Evolutionary conservation across 2,888 invertebrate species (phyloP).

Genomic region (Calliopum simillimum): DNA sequence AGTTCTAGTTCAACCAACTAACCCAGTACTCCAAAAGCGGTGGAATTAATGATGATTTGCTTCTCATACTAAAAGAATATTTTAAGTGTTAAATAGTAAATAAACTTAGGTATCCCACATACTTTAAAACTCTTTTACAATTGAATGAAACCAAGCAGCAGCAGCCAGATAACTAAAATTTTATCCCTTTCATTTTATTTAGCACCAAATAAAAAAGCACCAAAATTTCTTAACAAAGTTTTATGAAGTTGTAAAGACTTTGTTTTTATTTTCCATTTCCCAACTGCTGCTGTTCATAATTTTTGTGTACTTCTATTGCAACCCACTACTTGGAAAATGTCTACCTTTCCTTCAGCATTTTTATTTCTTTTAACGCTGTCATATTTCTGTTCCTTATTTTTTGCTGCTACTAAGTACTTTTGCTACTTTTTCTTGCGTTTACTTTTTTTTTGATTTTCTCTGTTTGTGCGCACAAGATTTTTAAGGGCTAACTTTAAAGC

Average conservation of each 20-base stretch:
- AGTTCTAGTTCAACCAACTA: too few species aligned
- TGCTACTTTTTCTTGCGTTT: background rate
- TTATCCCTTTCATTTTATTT: too few species aligned
- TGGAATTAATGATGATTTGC: too few species aligned
- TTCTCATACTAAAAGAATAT: too few species aligned
- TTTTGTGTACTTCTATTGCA: background rate
- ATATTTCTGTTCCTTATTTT: background rate
- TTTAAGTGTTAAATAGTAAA: too few species aligned
- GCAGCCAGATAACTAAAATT: too few species aligned
- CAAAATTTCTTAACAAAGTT: conserved; percentile 19
- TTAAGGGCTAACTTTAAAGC: conserved; percentile 32
- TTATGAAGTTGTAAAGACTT: conserved; percentile 31
- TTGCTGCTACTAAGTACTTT: background rate
- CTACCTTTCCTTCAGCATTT: conserved; percentile 18
- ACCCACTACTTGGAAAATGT: conserved; percentile 9
- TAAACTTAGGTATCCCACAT: too few species aligned
- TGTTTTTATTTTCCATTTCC: background rate
- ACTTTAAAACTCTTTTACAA: too few species aligned
- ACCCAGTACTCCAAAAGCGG: too few species aligned
- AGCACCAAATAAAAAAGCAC: too few species aligned
- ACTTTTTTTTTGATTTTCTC: background rate
- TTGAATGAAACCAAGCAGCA: too few species aligned
- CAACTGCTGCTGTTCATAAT: background rate
- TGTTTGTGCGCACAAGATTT: conserved; percentile 1
- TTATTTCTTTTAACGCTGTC: conserved; percentile 16